Base-by-base conservation (phyloP, 2,113 vertebrate genomes). In the Platysteira castanea region DNA sequence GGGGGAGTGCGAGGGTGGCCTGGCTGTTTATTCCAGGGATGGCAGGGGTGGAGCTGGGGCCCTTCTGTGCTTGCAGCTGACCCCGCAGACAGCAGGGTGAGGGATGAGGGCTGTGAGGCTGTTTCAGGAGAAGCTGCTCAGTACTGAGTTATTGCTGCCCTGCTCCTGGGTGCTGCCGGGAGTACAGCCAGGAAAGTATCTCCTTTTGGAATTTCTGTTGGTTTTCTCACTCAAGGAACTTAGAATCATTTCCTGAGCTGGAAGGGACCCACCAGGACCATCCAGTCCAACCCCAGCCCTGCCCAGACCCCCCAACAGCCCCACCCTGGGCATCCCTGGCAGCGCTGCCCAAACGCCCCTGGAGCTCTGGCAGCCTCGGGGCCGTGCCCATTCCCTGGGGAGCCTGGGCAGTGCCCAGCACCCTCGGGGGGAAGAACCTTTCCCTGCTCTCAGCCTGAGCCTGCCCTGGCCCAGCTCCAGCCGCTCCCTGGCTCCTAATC, bases 271-370 rank as follows among this genome's bases (percentile, higher is more conserved):
- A 7, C 22, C 0, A 1, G 39, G 24, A 75, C 7, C 13, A 14
- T 0, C n/a, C n/a, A n/a, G n/a, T n/a, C n/a, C 49, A 81, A 2
- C 0, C 1, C 68, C 50, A 1, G 0, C 28, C 39, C 69, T 82
- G 69, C 87, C 0, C 46, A 82, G 69, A 20, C 33, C 2, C 49
- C 75, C 59, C 68, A 60, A 0, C 44, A 67, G 3, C 0, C 37
- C 86, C 87, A 35, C 2, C 69, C 87, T 74, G 68, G 1, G 3
- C 70, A 65, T 6, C 27, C 60, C 52, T 50, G 67, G 77, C 35
- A 88, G 75, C 3, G 11, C 12, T 73, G 50, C 0, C 76, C 86
- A 73, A 57, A 18, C 11, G 5, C 86, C 59, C 86, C 86, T 65
- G 86, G 68, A 81, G 86, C 86, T 89, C 44, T 89, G 86, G 76